These are phyloP conservation scores for Pseudococcus longispinus DNA, from an alignment of 2,888 invertebrate genomes.

Conservation along the genomic window DNA sequence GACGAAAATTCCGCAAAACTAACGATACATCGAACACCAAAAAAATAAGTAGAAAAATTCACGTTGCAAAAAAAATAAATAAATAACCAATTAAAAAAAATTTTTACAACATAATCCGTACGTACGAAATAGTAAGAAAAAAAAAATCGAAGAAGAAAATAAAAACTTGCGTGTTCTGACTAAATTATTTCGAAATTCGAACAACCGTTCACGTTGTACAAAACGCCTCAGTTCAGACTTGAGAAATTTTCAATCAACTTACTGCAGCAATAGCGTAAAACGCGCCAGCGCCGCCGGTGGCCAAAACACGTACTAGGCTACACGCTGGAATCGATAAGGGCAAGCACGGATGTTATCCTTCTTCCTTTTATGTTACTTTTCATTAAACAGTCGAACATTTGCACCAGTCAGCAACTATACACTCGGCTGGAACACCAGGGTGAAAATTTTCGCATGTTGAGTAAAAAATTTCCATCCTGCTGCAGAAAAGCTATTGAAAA, in stretches of 20 bases:
- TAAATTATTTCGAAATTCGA: constrained; percentile 47
- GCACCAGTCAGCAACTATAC: constrained; percentile 18
- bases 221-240: constrained; percentile 52
- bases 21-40: not conserved
- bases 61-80: not conserved
- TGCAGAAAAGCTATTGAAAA: not conserved
- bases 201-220: constrained; percentile 39
- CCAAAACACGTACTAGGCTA: constrained; percentile 27
- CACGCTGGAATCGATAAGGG: constrained; percentile 49
- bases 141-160: constrained; percentile 33
- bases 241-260: constrained; percentile 45
- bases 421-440: not conserved
- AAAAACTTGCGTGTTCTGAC: constrained; percentile 49
- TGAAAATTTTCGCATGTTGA: not conserved
- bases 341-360: constrained; percentile 42
- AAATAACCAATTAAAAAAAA: constrained; percentile 35
- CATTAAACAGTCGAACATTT: constrained; percentile 38
- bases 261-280: constrained; percentile 53
- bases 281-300: not conserved
- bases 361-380: constrained; percentile 33
- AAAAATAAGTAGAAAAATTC: constrained; percentile 2
- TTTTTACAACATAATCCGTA: not conserved
- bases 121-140: constrained; percentile 22
- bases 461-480: not conserved
- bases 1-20: not conserved